These are phyloP conservation scores for Bruchidius siliquastri DNA, from an alignment of 2,888 invertebrate species.

Conservation along the genomic window DNA sequence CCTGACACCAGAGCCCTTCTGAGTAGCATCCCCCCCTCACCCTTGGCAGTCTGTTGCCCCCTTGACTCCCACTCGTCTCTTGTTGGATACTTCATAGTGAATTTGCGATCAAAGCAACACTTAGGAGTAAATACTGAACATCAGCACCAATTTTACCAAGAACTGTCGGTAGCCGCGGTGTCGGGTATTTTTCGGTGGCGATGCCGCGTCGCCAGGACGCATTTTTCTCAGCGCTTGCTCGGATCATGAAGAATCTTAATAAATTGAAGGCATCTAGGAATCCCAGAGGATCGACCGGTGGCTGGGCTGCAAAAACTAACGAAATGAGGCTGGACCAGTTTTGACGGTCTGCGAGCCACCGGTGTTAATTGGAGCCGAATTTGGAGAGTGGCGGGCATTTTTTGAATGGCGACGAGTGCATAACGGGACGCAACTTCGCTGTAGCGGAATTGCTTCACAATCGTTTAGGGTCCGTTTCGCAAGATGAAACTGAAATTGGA, in stretches of 20 bases:
- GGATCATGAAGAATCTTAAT: slow-evolving; percentile 7
- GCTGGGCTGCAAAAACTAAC: not conserved
- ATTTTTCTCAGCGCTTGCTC: slow-evolving; percentile 13
- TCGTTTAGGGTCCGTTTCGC: not conserved
- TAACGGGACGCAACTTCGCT: not conserved
- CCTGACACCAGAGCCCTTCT: too few species aligned
- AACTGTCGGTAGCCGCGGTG: not conserved
- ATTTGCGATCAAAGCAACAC: too few species aligned
- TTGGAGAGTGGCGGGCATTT: slow-evolving; percentile 1
- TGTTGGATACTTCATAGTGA: too few species aligned
- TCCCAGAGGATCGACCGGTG: not conserved
- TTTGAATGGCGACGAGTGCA: not conserved
- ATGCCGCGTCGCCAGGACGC: slow-evolving; percentile 3
- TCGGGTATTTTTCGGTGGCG: slow-evolving; percentile 8
- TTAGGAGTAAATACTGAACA: too few species aligned
- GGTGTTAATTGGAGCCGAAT: not conserved
- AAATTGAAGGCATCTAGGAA: slow-evolving; percentile 10
- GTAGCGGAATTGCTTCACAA: not conserved
- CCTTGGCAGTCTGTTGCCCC: too few species aligned
- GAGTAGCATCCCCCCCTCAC: too few species aligned
- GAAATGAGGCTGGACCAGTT: not conserved
- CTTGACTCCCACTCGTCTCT: too few species aligned
- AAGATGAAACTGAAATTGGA: not conserved
- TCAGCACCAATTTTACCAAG: slow-evolving; percentile 13
- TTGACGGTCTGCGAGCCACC: not conserved